Evolutionary conservation across 2,797 vertebrate species (phyloP), one percentile per base, ranked within the genome.

Genomic region (Liasis olivaceus): DNA sequence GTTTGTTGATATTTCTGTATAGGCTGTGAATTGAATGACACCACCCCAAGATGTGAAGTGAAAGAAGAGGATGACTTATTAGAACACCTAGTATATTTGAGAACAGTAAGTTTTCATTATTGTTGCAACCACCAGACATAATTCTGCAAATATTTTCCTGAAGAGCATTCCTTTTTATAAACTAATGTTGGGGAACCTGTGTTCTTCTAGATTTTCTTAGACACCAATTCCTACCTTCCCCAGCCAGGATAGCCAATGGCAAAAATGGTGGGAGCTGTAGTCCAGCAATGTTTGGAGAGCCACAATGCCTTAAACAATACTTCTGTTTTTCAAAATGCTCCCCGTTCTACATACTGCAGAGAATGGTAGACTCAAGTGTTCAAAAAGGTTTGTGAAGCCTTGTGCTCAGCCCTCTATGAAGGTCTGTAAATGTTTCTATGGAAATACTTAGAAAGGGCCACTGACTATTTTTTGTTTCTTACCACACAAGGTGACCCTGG

Each of bases 11-110:
- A 51, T 87, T 11, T 89, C 20, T 47, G 9, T 0, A 0, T 87
- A 98, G 97, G 97, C 51, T 98, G 97, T 94, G 95, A 94, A 93
- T 93, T 98, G 93, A 92, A 58, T 85, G 7, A 1, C 1, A 94
- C 47, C 1, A 56, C 93, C 66, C 94, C n/a, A 63, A 97, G 86
- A 66, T 97, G 77, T 0, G 62, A 96, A 85, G 91, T 98, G 91
- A 4, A 97, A 93, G 97, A 95, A 69, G 94, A 96, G 0, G 91
- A 97, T 2, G 96, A 97, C 89, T 91, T 96, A 63, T 20, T 97
- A 93, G 97, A 97, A 95, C 97, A 98, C 31, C 94, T 97, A 93
- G 60, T 98, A 84, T 96, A 96, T 81, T 94, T 97, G 94, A 91
- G 91, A 66, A 97, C 95, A 36, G 97, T 98, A 95, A 81, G 36